Evolutionary conservation across 2,797 vertebrate genomes (phyloP).

Genomic region (Intellagama lesueurii): DNA sequence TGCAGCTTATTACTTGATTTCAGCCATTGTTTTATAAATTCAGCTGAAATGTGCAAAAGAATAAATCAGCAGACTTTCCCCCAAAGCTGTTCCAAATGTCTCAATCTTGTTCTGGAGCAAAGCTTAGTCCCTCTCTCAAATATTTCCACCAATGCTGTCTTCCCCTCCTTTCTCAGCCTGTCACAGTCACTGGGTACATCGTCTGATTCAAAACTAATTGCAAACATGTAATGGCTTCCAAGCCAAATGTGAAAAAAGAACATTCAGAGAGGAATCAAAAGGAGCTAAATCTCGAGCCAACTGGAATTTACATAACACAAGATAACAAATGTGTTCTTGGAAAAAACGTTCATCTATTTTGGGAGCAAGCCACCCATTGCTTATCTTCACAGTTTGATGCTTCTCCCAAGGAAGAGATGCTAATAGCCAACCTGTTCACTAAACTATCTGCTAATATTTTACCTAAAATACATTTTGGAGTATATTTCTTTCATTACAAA

Average conservation of each 20-base stretch:
- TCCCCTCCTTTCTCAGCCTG: fast-evolving
- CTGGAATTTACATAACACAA: neutral
- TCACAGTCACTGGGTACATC: neutral
- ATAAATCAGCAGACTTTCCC: neutral
- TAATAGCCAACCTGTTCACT: neutral
- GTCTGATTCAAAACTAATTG: slow-evolving; percentile 17
- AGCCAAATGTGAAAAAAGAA: neutral
- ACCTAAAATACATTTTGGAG: neutral
- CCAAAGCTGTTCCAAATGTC: neutral
- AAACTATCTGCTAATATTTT: neutral
- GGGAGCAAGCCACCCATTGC: neutral
- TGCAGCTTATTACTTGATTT: too few species aligned
- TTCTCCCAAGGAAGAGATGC: slow-evolving; percentile 17
- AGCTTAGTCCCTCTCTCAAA: neutral
- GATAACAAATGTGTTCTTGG: neutral
- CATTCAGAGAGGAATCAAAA: neutral
- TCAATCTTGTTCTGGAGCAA: neutral
- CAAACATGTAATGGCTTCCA: neutral
- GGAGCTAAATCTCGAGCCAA: neutral
- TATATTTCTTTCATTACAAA: neutral
- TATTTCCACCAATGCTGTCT: neutral
- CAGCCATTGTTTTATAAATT: neutral
- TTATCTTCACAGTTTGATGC: neutral
- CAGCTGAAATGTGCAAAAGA: fast-evolving
- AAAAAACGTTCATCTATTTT: slow-evolving; percentile 3